These are phyloP conservation scores for Numida meleagris DNA, from an alignment of 2,113 vertebrate genomes.

Conservation along the genomic window DNA sequence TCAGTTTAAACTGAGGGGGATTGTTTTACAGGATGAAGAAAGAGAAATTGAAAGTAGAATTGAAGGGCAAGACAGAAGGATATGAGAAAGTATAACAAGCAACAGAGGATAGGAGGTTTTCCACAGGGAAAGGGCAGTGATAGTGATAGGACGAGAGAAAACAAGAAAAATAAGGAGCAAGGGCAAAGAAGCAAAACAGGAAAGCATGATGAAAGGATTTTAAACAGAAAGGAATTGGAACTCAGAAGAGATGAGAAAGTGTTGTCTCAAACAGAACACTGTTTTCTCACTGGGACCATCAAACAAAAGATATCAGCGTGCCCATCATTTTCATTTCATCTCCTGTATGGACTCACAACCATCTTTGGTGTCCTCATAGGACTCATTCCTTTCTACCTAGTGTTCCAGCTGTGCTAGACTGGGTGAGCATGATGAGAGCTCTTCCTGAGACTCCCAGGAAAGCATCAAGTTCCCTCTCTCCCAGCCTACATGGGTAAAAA, in stretches of 20 bases:
- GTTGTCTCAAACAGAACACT: neutral
- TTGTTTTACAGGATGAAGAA: neutral
- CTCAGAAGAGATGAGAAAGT: neutral
- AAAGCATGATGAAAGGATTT: neutral
- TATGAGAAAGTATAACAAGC: neutral
- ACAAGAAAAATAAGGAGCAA: neutral
- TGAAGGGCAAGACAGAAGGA: neutral
- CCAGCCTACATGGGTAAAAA: neutral
- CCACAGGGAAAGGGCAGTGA: neutral
- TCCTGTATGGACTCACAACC: no score
- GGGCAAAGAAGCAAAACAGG: neutral
- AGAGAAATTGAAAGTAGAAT: neutral
- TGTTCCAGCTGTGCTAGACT: neutral
- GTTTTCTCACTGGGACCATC: neutral
- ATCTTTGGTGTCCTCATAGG: neutral
- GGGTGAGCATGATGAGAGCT: neutral
- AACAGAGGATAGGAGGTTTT: neutral
- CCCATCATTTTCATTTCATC: neutral
- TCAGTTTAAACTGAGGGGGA: neutral
- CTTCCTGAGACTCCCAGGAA: neutral
- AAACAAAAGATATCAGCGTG: neutral
- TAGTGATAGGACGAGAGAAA: neutral
- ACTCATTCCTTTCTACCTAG: neutral
- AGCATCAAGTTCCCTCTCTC: no score
- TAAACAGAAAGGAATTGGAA: neutral